Conservation (phyloP, 2,888 invertebrate species). For the Plagodis pulveraria region DNA sequence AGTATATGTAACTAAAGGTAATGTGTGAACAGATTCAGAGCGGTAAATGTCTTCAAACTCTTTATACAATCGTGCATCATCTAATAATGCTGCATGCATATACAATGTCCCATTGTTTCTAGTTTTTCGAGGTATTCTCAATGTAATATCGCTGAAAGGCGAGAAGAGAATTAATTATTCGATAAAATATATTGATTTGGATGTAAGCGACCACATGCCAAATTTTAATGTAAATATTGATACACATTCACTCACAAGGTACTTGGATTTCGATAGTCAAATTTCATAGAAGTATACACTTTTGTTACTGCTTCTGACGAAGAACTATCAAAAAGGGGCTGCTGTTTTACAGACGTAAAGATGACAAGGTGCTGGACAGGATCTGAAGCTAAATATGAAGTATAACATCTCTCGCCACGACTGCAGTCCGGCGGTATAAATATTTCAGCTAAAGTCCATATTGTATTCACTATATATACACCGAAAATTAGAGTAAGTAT, state of each 20-base stretch:
- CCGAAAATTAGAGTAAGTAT: constrained; percentile 87
- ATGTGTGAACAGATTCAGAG: constrained; percentile 86
- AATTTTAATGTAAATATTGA: background rate
- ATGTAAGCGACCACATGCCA: too few relatives aligned
- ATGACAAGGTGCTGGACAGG: constrained; percentile 89
- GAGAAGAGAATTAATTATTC: constrained; percentile 1
- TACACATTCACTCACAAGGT: constrained; percentile 60
- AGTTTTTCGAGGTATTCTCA: constrained; percentile 90
- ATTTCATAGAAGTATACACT: constrained; percentile 86
- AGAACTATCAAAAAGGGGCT: constrained; percentile 82
- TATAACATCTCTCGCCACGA: constrained; percentile 87
- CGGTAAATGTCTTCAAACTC: constrained; percentile 85
- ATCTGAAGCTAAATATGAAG: constrained; percentile 87
- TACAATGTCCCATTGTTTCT: constrained; percentile 93
- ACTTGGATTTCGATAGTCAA: constrained; percentile 86
- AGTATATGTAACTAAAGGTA: constrained; percentile 89
- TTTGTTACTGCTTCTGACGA: constrained; percentile 73
- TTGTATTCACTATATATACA: constrained; percentile 89
- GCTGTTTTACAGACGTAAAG: constrained; percentile 87
- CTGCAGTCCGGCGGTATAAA: constrained; percentile 89
- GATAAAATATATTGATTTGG: background rate
- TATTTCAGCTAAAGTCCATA: constrained; percentile 90
- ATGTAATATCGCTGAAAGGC: constrained; percentile 84
- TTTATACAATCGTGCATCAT: constrained; percentile 76
- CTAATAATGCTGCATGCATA: constrained; percentile 89